Evolutionary conservation across 2,797 vertebrate genomes (phyloP).

Genomic region (Simalia tracyae): DNA sequence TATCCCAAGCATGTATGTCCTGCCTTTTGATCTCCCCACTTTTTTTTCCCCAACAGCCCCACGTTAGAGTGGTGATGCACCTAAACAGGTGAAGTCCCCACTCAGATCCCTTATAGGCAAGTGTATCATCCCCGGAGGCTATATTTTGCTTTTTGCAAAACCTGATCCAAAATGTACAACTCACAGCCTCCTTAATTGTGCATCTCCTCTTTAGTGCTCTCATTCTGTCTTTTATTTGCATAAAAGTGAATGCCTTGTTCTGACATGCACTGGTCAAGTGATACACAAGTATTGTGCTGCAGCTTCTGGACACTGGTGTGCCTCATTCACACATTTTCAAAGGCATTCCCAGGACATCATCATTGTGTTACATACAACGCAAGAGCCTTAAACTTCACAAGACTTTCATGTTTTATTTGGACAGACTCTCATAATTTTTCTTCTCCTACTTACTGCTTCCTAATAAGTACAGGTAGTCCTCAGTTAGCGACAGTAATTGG

Average conservation of each 20-base stretch:
- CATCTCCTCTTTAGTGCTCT: neutral
- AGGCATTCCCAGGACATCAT: neutral
- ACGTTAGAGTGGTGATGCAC: neutral
- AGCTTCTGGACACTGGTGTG: neutral
- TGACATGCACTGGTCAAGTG: neutral
- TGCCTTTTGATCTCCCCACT: neutral
- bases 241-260: neutral
- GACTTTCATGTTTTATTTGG: neutral
- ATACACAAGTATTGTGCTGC: neutral
- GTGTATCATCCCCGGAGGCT: no score
- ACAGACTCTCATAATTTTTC: neutral
- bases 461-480: neutral
- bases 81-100: neutral
- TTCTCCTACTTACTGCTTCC: neutral
- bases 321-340: neutral
- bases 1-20: slow-evolving; percentile 23
- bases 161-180: neutral
- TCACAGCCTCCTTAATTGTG: no score
- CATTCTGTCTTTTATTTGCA: neutral
- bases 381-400: neutral
- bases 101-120: neutral
- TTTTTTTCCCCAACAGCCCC: neutral
- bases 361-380: neutral
- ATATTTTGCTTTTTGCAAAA: neutral
- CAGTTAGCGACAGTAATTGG: neutral